Conservation (phyloP, 1,140 invertebrate genomes). For the Agrypnia vestita region DNA sequence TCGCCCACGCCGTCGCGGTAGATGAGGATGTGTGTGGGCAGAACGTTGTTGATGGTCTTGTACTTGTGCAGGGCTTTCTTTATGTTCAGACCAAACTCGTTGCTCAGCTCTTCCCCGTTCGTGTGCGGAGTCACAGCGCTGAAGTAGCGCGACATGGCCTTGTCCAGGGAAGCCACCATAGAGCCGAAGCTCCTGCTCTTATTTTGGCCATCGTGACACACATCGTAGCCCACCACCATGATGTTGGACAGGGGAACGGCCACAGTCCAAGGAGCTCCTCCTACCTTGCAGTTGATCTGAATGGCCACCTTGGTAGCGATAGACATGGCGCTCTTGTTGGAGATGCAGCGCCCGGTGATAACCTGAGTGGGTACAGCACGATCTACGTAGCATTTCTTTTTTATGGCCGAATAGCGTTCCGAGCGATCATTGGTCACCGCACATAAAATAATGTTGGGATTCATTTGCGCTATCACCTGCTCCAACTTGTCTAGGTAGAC, state of each 20-base stretch:
- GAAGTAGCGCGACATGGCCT: conserved; percentile 78
- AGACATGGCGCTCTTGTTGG: conserved; percentile 77
- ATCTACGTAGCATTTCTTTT: conserved; percentile 89
- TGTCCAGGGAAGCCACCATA: conserved; percentile 85
- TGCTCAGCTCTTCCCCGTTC: conserved; percentile 81
- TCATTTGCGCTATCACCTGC: conserved; percentile 69
- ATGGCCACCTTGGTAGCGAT: conserved; percentile 92
- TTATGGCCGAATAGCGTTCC: conserved; percentile 87
- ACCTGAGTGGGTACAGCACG: conserved; percentile 84
- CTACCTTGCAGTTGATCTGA: conserved; percentile 90
- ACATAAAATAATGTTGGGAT: conserved; percentile 78
- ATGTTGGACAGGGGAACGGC: conserved; percentile 78
- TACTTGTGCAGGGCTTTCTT: conserved; percentile 75
- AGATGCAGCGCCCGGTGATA: conserved; percentile 76
- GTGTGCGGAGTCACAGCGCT: conserved; percentile 81
- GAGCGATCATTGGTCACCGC: conserved; percentile 80
- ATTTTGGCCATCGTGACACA: conserved; percentile 84
- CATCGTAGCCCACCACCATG: conserved; percentile 92
- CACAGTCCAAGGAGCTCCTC: conserved; percentile 88
- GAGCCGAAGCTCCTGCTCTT: conserved; percentile 80
- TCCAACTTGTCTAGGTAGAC: conserved; percentile 76
- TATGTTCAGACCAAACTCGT: conserved; percentile 77
- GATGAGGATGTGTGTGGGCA: conserved; percentile 78
- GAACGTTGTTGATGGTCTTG: conserved; percentile 67
- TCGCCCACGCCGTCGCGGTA: conserved; percentile 90